phyloP scores from a whole-genome alignment of 1,140 invertebrate genomes.

The Campoletis sonorensis region DNA sequence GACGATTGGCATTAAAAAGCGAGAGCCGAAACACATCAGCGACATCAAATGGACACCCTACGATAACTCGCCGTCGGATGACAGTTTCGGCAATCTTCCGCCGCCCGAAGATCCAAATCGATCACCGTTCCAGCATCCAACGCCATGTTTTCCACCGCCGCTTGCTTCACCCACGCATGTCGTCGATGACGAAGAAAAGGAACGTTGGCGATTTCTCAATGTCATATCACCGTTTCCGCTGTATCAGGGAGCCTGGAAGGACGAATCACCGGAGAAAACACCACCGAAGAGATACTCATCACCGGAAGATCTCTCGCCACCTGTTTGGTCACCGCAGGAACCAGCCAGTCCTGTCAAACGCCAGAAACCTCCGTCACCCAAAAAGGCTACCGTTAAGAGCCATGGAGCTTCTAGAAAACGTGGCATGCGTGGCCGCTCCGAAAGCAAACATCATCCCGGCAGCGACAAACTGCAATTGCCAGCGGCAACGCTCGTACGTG shows the following conservation, averaged over 20 bases:
- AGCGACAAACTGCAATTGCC: slow-evolving; percentile 53
- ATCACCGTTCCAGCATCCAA: slow-evolving; percentile 66
- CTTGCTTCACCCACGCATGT: slow-evolving; percentile 47
- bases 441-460: slow-evolving; percentile 48
- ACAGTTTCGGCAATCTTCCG: slow-evolving; percentile 50
- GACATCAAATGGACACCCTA: slow-evolving; percentile 73
- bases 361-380: slow-evolving; percentile 53
- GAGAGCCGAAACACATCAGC: slow-evolving; percentile 69
- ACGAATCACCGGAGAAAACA: slow-evolving; percentile 69
- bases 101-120: slow-evolving; percentile 59
- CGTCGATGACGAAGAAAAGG: slow-evolving; percentile 67
- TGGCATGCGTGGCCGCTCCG: slow-evolving; percentile 52
- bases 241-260: slow-evolving; percentile 74
- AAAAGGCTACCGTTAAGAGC: slow-evolving; percentile 55
- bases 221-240: slow-evolving; percentile 72
- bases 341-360: slow-evolving; percentile 59
- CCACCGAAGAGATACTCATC: slow-evolving; percentile 56
- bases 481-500: slow-evolving; percentile 55
- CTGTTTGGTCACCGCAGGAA: slow-evolving; percentile 67
- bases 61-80: slow-evolving; percentile 63
- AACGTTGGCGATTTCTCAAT: slow-evolving; percentile 69
- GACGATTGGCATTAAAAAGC: slow-evolving; percentile 68
- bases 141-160: slow-evolving; percentile 70
- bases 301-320: slow-evolving; percentile 61
- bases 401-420: slow-evolving; percentile 54